phyloP scores from a whole-genome alignment of 64 coral and sea anemone genomes.

The Pachyseris speciosa region DNA sequence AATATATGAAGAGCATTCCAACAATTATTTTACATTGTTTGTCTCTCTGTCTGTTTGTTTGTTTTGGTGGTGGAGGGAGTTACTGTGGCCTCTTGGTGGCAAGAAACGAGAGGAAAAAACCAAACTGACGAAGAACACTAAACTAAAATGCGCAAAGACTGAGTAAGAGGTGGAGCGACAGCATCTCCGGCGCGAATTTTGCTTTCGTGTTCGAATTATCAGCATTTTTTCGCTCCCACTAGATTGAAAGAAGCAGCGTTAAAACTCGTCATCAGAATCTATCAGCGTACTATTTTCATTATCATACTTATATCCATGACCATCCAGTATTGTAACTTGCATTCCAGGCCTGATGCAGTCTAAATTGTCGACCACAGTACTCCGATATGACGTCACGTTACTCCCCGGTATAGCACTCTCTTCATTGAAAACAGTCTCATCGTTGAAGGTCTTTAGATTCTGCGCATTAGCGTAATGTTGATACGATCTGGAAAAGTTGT shows the following conservation, averaged over 20 bases:
- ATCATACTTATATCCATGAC: constrained; percentile 31
- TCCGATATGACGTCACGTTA: constrained; percentile 70
- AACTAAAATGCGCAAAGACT: too few relatives aligned
- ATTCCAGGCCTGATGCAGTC: constrained; percentile 82
- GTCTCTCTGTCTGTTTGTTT: too few relatives aligned
- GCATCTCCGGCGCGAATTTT: too few relatives aligned
- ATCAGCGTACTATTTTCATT: constrained; percentile 81
- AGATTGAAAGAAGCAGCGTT: background rate
- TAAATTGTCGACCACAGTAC: constrained; percentile 63
- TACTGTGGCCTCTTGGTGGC: too few relatives aligned
- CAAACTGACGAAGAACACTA: too few relatives aligned
- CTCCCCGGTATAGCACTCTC: constrained; percentile 17
- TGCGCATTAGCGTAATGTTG: constrained; percentile 95
- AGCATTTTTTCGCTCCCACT: too few relatives aligned
- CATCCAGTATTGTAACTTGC: constrained; percentile 89
- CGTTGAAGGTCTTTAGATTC: constrained; percentile 67
- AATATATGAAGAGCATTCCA: too few relatives aligned
- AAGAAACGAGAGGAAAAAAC: too few relatives aligned
- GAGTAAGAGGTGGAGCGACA: too few relatives aligned
- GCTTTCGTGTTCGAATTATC: too few relatives aligned
- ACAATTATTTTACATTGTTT: too few relatives aligned
- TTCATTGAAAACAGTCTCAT: constrained; percentile 72
- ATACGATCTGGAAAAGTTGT: constrained; percentile 97
- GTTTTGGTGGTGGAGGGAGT: too few relatives aligned
- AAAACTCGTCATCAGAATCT: constrained; percentile 96